A percentile compares a stretch with the other conserved stretches of the same genome.
phyloP scores from a whole-genome alignment of 1,140 invertebrate species.

The Campoletis sonorensis region DNA sequence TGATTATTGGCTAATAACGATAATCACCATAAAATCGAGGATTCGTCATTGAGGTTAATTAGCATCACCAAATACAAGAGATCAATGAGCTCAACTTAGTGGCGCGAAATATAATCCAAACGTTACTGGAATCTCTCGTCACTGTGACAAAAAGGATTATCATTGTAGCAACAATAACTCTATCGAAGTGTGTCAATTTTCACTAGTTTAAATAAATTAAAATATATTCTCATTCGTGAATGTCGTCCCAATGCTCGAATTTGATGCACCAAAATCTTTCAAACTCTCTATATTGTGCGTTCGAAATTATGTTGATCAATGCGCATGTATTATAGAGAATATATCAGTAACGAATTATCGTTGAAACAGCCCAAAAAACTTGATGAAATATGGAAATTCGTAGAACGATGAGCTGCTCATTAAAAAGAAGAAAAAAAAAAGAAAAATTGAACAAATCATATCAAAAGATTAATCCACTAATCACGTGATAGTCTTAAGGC shows the following conservation, averaged over 20 bases:
- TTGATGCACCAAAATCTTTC: no score
- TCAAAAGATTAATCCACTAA: background rate
- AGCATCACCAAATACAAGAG: background rate
- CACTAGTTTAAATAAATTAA: background rate
- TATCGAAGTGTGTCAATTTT: background rate
- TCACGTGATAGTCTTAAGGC: background rate
- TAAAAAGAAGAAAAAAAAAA: background rate
- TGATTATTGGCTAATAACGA: background rate
- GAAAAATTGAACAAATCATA: background rate
- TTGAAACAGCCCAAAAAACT: background rate
- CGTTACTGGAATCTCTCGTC: background rate
- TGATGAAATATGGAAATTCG: no score
- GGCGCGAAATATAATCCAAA: background rate
- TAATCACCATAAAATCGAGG: background rate
- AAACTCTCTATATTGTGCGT: no score
- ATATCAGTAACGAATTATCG: background rate
- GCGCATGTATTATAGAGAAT: background rate
- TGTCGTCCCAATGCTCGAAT: no score
- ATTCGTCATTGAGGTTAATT: background rate
- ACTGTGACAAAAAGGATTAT: background rate
- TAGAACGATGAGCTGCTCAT: no score
- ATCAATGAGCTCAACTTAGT: background rate
- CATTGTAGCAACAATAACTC: background rate
- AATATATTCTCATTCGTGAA: background rate
- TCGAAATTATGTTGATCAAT: background rate